A percentile compares a stretch with the other conserved stretches of the same genome.
Evolutionary conservation across 2,797 vertebrate species (phyloP).

Genomic region (Ataeniobius toweri): DNA sequence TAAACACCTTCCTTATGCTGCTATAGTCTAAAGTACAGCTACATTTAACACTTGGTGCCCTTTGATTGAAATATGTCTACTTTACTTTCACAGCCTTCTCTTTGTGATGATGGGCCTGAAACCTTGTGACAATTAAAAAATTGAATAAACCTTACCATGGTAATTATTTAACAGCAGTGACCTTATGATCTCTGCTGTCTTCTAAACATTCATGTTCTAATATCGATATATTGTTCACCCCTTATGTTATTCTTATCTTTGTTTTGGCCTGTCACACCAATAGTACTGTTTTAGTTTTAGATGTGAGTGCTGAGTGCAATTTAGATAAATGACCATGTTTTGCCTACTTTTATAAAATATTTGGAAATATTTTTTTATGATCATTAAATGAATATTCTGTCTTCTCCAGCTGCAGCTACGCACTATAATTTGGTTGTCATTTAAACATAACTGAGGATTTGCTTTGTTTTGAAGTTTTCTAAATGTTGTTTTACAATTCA

Average conservation of each 20-base stretch:
- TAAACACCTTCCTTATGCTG: too few relatives aligned
- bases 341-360: not conserved
- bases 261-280: too few relatives aligned
- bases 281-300: too few relatives aligned
- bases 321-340: not conserved
- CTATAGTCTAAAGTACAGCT: too few relatives aligned
- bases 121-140: too few relatives aligned
- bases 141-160: too few relatives aligned
- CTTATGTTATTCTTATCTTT: not conserved
- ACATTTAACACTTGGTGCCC: too few relatives aligned
- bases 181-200: not conserved
- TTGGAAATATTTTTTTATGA: slow-evolving; percentile 25
- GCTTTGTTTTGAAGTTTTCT: slow-evolving; percentile 55
- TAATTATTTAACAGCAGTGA: too few relatives aligned
- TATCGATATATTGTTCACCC: not conserved
- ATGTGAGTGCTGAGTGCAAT: too few relatives aligned
- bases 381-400: slow-evolving; percentile 48
- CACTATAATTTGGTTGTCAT: slow-evolving; percentile 9
- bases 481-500: slow-evolving; percentile 44
- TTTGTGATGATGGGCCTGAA: too few relatives aligned
- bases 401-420: slow-evolving; percentile 6
- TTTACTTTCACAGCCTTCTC: too few relatives aligned
- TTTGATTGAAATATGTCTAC: too few relatives aligned
- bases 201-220: not conserved
- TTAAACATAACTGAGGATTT: slow-evolving; percentile 38